These are phyloP conservation scores for Formica selysi DNA, from an alignment of 1,140 invertebrate species.

Conservation along the genomic window DNA sequence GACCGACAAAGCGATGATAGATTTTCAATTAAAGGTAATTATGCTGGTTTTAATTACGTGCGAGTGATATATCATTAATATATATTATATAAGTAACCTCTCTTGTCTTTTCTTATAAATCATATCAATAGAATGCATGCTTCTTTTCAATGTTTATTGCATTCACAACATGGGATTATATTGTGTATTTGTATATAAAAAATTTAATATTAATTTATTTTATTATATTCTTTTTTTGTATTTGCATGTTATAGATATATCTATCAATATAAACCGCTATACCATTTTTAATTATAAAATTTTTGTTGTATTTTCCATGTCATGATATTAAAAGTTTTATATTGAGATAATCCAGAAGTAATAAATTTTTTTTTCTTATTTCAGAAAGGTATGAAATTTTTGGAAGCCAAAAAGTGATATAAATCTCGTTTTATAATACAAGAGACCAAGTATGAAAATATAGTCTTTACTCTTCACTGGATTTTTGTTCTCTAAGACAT, in stretches of 20 bases:
- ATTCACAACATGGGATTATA: not conserved
- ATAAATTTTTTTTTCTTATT: conserved; percentile 72
- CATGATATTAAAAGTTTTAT: not conserved
- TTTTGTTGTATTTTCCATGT: not conserved
- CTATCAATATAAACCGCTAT: not conserved
- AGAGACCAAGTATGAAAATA: not conserved
- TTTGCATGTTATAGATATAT: not conserved
- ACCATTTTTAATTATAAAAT: not conserved
- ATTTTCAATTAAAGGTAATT: conserved; percentile 87
- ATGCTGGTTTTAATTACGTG: not conserved
- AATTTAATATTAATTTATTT: not conserved
- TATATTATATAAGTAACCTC: not conserved
- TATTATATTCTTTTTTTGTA: not conserved
- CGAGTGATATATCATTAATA: too few relatives aligned
- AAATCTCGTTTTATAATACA: conserved; percentile 49
- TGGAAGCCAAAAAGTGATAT: conserved; percentile 85
- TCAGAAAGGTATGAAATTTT: conserved; percentile 87
- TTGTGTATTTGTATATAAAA: not conserved
- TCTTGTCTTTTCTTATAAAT: conserved; percentile 42
- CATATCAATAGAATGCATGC: too few relatives aligned
- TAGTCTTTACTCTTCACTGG: not conserved
- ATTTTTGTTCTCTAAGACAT: too few relatives aligned
- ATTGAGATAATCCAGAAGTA: not conserved
- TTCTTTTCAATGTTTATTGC: not conserved
- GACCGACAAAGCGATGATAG: conserved; percentile 81